Conservation (phyloP, 2,888 invertebrate species). For the Drosophila imparisetae region DNA sequence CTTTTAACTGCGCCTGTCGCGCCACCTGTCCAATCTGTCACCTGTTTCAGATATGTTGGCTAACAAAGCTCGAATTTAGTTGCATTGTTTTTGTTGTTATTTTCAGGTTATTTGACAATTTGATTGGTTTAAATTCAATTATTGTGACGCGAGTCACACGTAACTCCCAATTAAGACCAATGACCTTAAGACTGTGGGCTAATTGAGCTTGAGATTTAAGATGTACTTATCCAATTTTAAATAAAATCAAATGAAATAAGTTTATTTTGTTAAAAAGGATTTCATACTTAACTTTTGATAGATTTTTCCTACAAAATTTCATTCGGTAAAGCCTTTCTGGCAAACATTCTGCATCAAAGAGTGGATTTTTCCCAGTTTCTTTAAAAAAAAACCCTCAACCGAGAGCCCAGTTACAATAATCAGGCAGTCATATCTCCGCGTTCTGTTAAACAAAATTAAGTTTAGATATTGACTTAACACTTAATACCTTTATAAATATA, state of each 20-base stretch:
- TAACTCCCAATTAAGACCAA: conserved; percentile 20
- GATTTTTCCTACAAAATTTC: background rate
- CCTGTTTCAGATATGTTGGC: conserved; percentile 23
- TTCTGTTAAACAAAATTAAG: too few relatives aligned
- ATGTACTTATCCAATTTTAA: background rate
- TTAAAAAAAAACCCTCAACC: background rate
- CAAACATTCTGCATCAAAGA: background rate
- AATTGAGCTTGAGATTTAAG: background rate
- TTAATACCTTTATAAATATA: background rate
- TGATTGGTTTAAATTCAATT: conserved; percentile 63
- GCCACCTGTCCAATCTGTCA: conserved; percentile 61
- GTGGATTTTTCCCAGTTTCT: background rate
- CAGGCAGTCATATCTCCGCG: background rate
- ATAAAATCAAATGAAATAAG: background rate
- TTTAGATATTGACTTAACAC: background rate
- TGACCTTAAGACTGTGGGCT: conserved; percentile 17
- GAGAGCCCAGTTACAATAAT: background rate
- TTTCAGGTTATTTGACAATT: conserved; percentile 40
- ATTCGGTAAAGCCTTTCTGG: too few relatives aligned
- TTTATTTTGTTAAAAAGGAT: background rate
- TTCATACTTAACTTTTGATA: background rate
- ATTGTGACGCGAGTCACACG: conserved; percentile 33
- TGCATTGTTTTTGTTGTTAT: conserved; percentile 16
- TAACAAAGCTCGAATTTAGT: conserved; percentile 14
- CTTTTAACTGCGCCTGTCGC: conserved; percentile 23